Base-by-base conservation (phyloP, 2,113 vertebrate genomes). In the Macroglossus sobrinus region DNA sequence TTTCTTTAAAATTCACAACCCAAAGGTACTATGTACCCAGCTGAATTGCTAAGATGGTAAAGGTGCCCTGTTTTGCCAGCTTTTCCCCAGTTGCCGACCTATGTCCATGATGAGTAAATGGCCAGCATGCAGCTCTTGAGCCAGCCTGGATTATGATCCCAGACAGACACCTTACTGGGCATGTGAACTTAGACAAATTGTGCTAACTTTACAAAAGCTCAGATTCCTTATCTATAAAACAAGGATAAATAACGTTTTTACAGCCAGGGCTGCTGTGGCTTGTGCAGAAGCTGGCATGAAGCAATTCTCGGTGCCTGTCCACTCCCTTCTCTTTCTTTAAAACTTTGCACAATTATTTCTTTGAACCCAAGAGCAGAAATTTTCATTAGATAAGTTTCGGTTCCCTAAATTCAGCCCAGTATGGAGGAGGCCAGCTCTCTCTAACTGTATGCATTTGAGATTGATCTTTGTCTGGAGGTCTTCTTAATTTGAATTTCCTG, bases 1-100 rank as follows among this genome's bases (percentile, higher is more conserved):
- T 87, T 86, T 45, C 59, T 55, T 89, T 26, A 59, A 89, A 74
- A 91, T 61, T 68, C 40, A 68, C n/a, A 63, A 30, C 15, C 71
- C 79, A 35, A 63, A 92, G 71, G 45, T 40, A 7, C 33, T 95
- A 59, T 15, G 18, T 50, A 66, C 24, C 47, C 24, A 3, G 13
- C 69, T 57, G 84, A 93, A 63, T 4, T 24, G 57, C 35, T 35
- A 14, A 38, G 59, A 63, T 8, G 2, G 4, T 19, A n/a, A 84
- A 55, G 8, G 28, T 9, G 5, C 9, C 0, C 1, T 66, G n/a
- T 7, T 75, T 21, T 26, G 26, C 57, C 38, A 53, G 69, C n/a
- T 47, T 47, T 22, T 19, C 66, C 57, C 13, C 24, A 0, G 6
- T 0, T 26, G 22, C 22, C 81, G 69, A 5, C 22, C 50, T 7